Base-by-base conservation (phyloP, 2,113 vertebrate species). In the Aepyceros melampus region DNA sequence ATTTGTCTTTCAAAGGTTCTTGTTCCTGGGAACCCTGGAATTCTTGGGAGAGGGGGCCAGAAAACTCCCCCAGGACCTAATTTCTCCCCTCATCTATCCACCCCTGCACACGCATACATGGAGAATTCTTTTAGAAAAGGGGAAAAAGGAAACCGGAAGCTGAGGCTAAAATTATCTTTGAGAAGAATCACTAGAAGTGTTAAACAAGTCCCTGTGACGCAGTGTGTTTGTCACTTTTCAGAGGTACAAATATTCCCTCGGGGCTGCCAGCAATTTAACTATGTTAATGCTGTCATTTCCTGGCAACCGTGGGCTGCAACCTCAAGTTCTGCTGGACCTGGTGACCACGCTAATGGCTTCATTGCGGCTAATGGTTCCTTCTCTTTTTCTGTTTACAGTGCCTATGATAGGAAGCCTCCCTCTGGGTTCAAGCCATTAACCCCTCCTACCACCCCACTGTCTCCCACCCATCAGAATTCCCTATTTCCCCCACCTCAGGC, bases 391-490 rank as follows among this genome's bases (percentile, higher is more conserved):
- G 29, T 94, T 90, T 8, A 1, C 99, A 99, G 99, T 99, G 99
- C 99, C 99, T 99, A 99, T 29, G 99, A 99, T 98, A 99, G 99
- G 99, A 99, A 99, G 98, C 99, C 99, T 99, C 98, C 99, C 3
- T 92, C 99, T 17, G 99, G 99, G 99, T 99, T 99, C 99, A 99
- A 99, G 99, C 99, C 99, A 99, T 99, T 99, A 99, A 99, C 99
- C 67, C 99, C 99, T 7, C 99, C 99, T 6, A 98, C 99, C 84
- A 99, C 99, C 0, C 99, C 99, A 0, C 98, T 99, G 82, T 99
- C 99, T 6, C 99, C 99, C 84, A 99, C 78, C 45, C 99, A 98
- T 67, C 99, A 98, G 96, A 99, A 98, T 6, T 88, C 98, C 3
- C 89, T 98, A 2, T 98, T 99, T 88, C 98, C 98, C 1, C 98